Base-by-base conservation (phyloP, 2,888 invertebrate species). In the Lasioglossum vierecki region DNA sequence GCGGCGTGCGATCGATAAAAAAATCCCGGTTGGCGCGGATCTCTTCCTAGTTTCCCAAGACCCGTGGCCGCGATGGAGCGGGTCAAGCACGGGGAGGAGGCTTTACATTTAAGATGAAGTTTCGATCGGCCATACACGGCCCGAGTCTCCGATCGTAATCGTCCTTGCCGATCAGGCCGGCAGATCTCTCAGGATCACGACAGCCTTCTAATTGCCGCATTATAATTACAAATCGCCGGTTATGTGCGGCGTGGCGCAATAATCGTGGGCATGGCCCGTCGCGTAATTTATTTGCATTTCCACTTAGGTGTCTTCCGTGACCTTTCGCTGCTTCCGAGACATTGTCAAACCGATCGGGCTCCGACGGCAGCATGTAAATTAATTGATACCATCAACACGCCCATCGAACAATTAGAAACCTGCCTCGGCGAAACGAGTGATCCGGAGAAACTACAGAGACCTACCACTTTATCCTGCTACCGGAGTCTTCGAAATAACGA, bases 201-300 rank as follows among this genome's bases (percentile, higher is more conserved):
- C 93, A 90, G 90, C 88, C 92, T 86, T 92, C 93, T 94, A 94
- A 95, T 94, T 94, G 93, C 92, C 82, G 92, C 92, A 94, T 94
- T 94, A 94, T 93, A 94, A 94, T 94, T 94, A 94, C 94, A 94
- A 95, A 94, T 94, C 90, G 90, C 75, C 76, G 88, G 86, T 86
- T 88, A 89, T 88, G 79, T 83, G 89, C 85, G 75, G 66, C 83
- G 84, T 82, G 83, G 79, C 79, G 83, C 85, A 90, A 90, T 90
- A 90, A 90, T 89, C 88, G 90, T 87, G 88, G 89, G 89, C 85
- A 88, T 83, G 89, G 80, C 26, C 63, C 76, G 88, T 76, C 84
- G 79, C 82, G 83, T 84, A 83, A 82, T 82, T 85, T 91, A 89
- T 91, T 91, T 91, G 87, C 91, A 90, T 90, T 90, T 87, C 84